Conservation (phyloP, 1,140 invertebrate genomes). For the Drosophila watanabei region DNA sequence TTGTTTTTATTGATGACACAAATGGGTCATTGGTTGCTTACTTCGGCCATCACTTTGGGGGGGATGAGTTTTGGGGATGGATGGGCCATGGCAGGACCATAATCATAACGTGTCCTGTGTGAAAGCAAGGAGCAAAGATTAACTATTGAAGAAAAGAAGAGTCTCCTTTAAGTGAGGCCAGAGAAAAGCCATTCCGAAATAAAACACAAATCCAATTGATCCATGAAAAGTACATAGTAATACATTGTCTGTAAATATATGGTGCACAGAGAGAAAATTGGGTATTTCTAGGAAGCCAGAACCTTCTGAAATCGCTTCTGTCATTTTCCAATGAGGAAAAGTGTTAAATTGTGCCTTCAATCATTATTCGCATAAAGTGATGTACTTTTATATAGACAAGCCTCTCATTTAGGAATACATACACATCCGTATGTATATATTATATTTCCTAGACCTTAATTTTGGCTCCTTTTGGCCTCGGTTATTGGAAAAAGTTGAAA, state of each 20-base stretch:
- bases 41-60: slow-evolving; percentile 22
- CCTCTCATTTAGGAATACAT: background rate
- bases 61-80: background rate
- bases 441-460: background rate
- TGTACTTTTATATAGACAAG: background rate
- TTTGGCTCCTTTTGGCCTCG: slow-evolving; percentile 9
- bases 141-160: background rate
- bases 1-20: slow-evolving; percentile 72
- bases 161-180: background rate
- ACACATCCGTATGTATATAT: background rate
- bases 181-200: background rate
- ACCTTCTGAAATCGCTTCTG: slow-evolving; percentile 8
- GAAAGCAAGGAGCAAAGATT: background rate
- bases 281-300: too few relatives aligned
- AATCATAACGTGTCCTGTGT: slow-evolving; percentile 21
- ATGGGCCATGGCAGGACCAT: slow-evolving; percentile 9
- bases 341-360: slow-evolving; percentile 53
- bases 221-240: slow-evolving; percentile 25
- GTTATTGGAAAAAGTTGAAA: slow-evolving; percentile 50
- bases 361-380: slow-evolving; percentile 29
- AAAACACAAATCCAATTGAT: slow-evolving; percentile 49
- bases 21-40: slow-evolving; percentile 58
- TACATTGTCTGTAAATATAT: slow-evolving; percentile 2
- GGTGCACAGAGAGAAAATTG: background rate
- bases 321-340: slow-evolving; percentile 50